A percentile compares a stretch with the other conserved stretches of the same genome.
These are phyloP conservation scores for Theretra japonica DNA, from an alignment of 2,888 invertebrate genomes.

Conservation along the genomic window DNA sequence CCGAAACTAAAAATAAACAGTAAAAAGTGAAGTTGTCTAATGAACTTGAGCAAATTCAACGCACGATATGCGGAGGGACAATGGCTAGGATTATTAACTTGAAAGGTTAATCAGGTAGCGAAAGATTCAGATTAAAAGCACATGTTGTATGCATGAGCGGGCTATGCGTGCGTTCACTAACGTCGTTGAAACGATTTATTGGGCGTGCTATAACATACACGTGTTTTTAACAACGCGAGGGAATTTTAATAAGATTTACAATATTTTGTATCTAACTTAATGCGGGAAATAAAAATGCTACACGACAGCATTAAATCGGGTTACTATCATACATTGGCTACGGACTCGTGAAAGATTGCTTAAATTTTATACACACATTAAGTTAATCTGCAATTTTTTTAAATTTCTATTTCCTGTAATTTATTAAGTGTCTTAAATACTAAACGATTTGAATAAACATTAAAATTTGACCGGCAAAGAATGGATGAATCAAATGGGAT, in stretches of 20 bases:
- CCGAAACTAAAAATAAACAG: constrained; percentile 71
- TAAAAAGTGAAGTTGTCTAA: constrained; percentile 70
- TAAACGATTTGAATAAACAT: no score
- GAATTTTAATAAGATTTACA: neutral
- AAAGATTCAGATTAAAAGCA: constrained; percentile 33
- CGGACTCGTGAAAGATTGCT: no score
- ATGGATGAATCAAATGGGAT: no score
- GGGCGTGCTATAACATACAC: neutral
- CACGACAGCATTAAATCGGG: no score
- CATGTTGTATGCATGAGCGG: neutral
- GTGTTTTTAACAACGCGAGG: neutral
- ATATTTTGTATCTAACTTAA: neutral
- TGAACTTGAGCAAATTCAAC: constrained; percentile 73
- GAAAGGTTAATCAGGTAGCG: constrained; percentile 44
- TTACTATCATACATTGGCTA: no score
- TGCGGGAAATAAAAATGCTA: neutral
- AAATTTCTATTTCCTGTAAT: no score
- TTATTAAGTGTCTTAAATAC: no score
- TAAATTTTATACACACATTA: no score
- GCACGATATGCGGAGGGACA: constrained; percentile 67
- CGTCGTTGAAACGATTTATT: neutral
- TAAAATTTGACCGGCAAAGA: no score
- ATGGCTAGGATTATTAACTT: constrained; percentile 66
- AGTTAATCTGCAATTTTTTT: no score
- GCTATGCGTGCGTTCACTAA: neutral